Evolutionary conservation across 1,140 invertebrate genomes (phyloP).

Genomic region (Doryteuthis pealeii): DNA sequence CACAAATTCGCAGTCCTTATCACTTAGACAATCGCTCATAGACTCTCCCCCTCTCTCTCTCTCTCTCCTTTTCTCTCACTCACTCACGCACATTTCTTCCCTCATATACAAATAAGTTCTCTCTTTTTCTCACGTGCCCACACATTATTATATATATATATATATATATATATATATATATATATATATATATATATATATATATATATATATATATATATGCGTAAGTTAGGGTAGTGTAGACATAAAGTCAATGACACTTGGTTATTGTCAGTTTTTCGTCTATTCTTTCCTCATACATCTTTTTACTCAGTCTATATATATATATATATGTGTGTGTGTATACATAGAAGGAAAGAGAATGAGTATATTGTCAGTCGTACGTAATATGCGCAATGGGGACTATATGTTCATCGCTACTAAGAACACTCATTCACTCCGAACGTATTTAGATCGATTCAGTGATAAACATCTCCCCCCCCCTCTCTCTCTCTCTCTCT

Average conservation of each 20-base stretch:
- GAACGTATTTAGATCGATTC: background rate
- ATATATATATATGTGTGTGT: constrained; percentile 8
- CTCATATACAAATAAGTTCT: background rate
- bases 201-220: constrained; percentile 17
- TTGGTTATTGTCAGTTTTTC: no score
- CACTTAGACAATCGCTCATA: constrained; percentile 16
- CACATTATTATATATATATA: background rate
- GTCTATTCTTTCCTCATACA: no score
- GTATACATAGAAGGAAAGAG: background rate
- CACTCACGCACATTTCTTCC: background rate
- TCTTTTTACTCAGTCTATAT: no score
- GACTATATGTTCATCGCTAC: background rate
- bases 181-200: background rate
- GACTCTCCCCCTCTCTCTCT: background rate
- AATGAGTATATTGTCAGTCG: background rate
- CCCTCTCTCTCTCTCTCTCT: background rate
- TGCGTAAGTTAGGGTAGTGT: no score
- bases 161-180: background rate
- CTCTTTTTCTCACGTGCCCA: background rate
- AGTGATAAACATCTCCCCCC: background rate
- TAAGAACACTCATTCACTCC: background rate
- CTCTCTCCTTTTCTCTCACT: background rate
- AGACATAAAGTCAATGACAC: no score
- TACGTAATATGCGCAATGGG: background rate
- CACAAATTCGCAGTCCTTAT: background rate